Evolutionary conservation across 2,888 invertebrate species (phyloP).

Genomic region (Dasysyrphus tricinctus): DNA sequence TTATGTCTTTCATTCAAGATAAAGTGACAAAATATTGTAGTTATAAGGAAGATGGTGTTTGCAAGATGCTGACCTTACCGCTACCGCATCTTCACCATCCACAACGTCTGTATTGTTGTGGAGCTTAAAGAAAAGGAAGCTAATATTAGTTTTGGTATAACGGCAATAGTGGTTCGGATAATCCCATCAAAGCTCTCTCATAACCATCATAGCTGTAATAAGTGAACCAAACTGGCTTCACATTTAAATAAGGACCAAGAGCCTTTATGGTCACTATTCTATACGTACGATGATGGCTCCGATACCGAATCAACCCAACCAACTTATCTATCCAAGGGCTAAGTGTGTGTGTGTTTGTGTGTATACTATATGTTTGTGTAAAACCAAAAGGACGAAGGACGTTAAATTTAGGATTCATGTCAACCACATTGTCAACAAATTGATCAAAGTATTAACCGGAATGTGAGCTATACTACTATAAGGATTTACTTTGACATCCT

Average conservation of each 20-base stretch:
- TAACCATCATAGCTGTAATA: slow-evolving; percentile 67
- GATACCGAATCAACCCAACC: neutral
- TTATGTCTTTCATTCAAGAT: slow-evolving; percentile 53
- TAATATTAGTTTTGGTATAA: slow-evolving; percentile 59
- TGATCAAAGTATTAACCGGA: slow-evolving; percentile 72
- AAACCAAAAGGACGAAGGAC: slow-evolving; percentile 26
- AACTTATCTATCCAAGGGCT: slow-evolving; percentile 26
- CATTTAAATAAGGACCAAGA: slow-evolving; percentile 55
- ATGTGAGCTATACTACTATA: slow-evolving; percentile 60
- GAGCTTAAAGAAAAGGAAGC: slow-evolving; percentile 39
- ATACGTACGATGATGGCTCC: slow-evolving; percentile 4
- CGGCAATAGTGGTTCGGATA: slow-evolving; percentile 41
- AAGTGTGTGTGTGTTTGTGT: slow-evolving; percentile 16
- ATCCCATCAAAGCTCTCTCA: slow-evolving; percentile 66
- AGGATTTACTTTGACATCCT: slow-evolving; percentile 69
- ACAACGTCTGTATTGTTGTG: slow-evolving; percentile 37
- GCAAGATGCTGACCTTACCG: slow-evolving; percentile 68
- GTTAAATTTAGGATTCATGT: slow-evolving; percentile 67
- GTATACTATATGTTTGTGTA: neutral
- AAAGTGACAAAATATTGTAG: slow-evolving; percentile 51
- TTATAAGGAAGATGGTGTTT: slow-evolving; percentile 34
- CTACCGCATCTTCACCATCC: neutral
- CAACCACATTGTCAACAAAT: slow-evolving; percentile 75
- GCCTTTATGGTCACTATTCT: slow-evolving; percentile 33
- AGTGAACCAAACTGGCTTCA: slow-evolving; percentile 58